Evolutionary conservation across 2,888 invertebrate genomes (phyloP), one percentile per base, ranked within the genome.

Genomic region (Andrena hattorfiana): DNA sequence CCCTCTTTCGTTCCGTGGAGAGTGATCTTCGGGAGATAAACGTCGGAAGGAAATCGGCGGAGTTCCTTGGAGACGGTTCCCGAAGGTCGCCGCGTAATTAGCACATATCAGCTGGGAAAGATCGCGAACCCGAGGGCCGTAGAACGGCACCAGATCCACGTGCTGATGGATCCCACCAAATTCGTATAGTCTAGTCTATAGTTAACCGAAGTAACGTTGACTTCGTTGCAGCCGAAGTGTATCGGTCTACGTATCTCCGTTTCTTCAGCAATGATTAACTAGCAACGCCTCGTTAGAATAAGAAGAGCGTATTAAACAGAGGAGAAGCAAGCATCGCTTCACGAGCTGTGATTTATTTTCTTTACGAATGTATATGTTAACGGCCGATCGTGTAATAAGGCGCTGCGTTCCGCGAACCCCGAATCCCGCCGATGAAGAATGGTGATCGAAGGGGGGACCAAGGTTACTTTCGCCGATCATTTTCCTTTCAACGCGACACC

Each of bases 301-400:
- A 70, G 48, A 30, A 13, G 28, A 48, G 59, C 28, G 20, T 32
- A 20, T 10, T 35, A 6, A 56, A 16, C 3, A 63, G n/a, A 54
- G 20, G 30, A 7, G 35, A 64, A 2, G 54, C 23, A 28, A 2
- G n/a, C 26, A 26, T 59, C 56, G 28, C 20, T 66, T 66, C 23
- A 32, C 23, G 54, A 59, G 32, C 35, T 75, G 62, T 48, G 68
- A 75, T 66, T 67, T 42, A 73, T 49, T 77, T 66, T 26, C 48
- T 26, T 63, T 59, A 30, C 2, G 28, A 20, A 60, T 56, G n/a
- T n/a, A 56, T 56, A 23, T 56, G 23, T 30, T 30, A 23, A 30
- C 13, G 13, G 51, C 54, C n/a, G 16, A 48, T 10, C 30, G 5
- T 48, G 8, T 32, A n/a, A 20, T 16, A 13, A 3, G 59, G 54